Base-by-base conservation (phyloP, 2,888 invertebrate genomes). In the Vesta saturnalis region DNA sequence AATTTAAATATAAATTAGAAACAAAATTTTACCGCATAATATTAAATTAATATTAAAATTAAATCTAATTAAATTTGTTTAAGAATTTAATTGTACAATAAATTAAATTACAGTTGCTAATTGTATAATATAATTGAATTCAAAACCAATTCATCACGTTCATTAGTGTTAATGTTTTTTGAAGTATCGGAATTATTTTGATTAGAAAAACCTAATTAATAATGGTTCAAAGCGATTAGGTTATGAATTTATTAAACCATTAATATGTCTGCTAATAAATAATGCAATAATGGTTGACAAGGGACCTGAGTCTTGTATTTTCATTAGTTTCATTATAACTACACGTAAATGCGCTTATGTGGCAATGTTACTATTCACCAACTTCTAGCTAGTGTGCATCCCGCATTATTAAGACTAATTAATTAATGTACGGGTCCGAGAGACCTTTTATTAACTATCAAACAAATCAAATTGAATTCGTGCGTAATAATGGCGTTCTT, bases 241-340 rank as follows among this genome's bases (percentile, higher is more conserved):
- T 52, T 21, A 19, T 52, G 19, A 52, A 52, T 39, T 52, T 21
- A 52, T 52, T 52, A 52, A 52, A 52, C 52, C 21, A 19, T 52
- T 39, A 52, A 52, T 21, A 52, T 52, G 52, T 19, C 18, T 10
- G n/a, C 19, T 52, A 52, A 52, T 64, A 64, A 64, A 64, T 49
- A 58, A 64, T 64, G 61, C 54, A 59, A 60, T 60, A 43, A 67
- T 66, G 60, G 64, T 60, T 67, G 64, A 60, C 49, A 56, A 35
- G 58, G 56, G 65, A 65, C 19, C 19, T 52, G 52, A 19, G 19
- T 19, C 52, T 52, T 78, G 74, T 76, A 74, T 79, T 78, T 78
- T 80, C 80, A 80, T 82, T 81, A 81, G 78, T 75, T 79, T 79
- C 79, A 81, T 81, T 81, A 81, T 77, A 77, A 75, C 76, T 80